Base-by-base conservation (phyloP, 2,797 vertebrate species). In the Pseudomugil tenellus region DNA sequence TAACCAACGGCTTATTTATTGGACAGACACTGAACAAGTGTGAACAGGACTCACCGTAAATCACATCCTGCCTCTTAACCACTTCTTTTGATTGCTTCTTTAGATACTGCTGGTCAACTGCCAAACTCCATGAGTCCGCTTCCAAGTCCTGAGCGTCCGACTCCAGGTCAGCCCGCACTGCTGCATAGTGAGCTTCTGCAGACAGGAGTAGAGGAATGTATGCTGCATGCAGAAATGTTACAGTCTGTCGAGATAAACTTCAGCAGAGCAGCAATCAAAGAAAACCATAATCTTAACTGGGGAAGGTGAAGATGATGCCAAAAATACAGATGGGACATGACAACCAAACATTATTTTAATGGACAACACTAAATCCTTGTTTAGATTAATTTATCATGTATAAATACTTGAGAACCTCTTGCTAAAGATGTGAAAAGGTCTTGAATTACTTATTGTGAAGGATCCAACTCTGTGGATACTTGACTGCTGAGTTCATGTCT, bases 1-100 rank as follows among this genome's bases (percentile, higher is more conserved):
- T 13, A 21, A 12, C 4, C 19, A 6, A 12, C 5, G 9, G 3
- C 6, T 58, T 9, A 29, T 9, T 55, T n/a, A 17, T 6, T 21
- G 6, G 46, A 59, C 12, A 11, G 2, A 23, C 43, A 21, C n/a
- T 6, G 17, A 23, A 28, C 16, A 63, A 12, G 28, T 29, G 13
- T 49, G 21, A 49, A 7, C 51, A 43, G 37, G 25, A 61, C 97
- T 91, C 74, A 99, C 98, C 98, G 12, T 98, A 98, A 63, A 98
- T 96, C 34, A 98, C 96, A 72, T 98, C 98, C 83, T 99, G 98
- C 67, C 96, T 95, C 84, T 98, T 98, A 19, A 94, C 78, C 17
- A 85, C 79, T 0, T 96, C 96, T 87, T 93, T 96, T 37, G 91
- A 92, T 63, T 96, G 95, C 29, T 90, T 95, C 85, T 95, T 97